Conservation (phyloP, 2,113 vertebrate species). For the Pollimyrus isidori region DNA sequence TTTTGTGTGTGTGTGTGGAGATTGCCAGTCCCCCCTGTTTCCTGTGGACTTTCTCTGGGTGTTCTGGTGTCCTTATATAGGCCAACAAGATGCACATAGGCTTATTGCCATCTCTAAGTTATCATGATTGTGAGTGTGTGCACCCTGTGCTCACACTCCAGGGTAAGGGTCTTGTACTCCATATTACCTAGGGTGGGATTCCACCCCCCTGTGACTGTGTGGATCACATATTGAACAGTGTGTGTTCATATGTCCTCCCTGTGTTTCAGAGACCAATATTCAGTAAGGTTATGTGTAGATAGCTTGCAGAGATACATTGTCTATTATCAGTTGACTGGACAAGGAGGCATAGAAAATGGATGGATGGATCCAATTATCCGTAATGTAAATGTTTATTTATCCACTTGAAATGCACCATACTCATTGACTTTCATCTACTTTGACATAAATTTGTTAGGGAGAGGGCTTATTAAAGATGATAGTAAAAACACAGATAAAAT, state of each 20-base stretch:
- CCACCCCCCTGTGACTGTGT: not conserved
- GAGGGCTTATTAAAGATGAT: not conserved
- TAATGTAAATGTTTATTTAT: not conserved
- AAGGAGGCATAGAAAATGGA: not conserved
- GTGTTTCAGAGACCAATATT: not conserved
- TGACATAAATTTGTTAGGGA: not conserved
- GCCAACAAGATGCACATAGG: not conserved
- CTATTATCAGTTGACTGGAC: not conserved
- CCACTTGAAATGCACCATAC: not conserved
- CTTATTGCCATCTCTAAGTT: not conserved
- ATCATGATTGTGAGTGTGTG: not conserved
- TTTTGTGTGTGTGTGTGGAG: not conserved
- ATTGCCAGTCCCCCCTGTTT: not conserved
- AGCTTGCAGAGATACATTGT: not conserved
- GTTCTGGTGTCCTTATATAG: not conserved
- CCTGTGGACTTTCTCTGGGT: not conserved
- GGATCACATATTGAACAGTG: not conserved
- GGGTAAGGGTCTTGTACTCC: not conserved
- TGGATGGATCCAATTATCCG: not conserved
- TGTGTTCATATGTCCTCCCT: not conserved
- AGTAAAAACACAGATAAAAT: not conserved
- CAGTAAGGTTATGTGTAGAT: not conserved
- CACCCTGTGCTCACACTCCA: not conserved
- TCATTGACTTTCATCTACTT: not conserved
- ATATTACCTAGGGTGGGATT: not conserved